Evolutionary conservation across 2,113 vertebrate species (phyloP), one percentile per base, ranked within the genome.

Genomic region (Hemibagrus wyckioides): DNA sequence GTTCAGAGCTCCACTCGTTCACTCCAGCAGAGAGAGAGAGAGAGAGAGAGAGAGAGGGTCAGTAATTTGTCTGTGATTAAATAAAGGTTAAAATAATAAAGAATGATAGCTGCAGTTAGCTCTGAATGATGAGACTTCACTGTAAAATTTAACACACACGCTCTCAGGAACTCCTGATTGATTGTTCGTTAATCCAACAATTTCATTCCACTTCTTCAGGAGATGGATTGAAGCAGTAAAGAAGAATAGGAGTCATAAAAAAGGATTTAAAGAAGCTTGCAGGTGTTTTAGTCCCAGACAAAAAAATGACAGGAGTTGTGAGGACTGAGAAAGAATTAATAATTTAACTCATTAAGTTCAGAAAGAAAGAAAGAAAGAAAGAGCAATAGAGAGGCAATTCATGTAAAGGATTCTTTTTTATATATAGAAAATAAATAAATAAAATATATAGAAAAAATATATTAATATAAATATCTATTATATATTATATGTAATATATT

Each of bases 111-210:
- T n/a, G 36, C 80, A 61, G 80, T 82, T 82, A 3, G 57, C 30
- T 17, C 56, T 61, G 56, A 82, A 17, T 61, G 80, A 82, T 82
- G 36, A 82, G 33, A 82, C 23, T 15, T 39, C 80, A 61, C 80
- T 59, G 76, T 80, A 80, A 23, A 56, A 80, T 36, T 33, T 5
- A 54, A 80, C 77, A 80, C 76, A 77, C 75, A 36, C 52, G 15
- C 56, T 28, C 56, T 30, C 54, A 15, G 30, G 79, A n/a, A 80
- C 30, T 0, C 13, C 54, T 57, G 79, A 81, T 81, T 81, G 59
- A 81, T 25, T 14, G 54, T 39, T 39, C 54, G 23, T 81, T 59
- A 81, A 81, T 25, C 13, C 54, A 81, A 39, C 52, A 13, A 39
- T 59, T 81, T 28, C 33, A 28, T 41, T 59, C 54, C 17, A 2